Conservation (phyloP, 1,140 invertebrate genomes). For the Sipha flava region DNA sequence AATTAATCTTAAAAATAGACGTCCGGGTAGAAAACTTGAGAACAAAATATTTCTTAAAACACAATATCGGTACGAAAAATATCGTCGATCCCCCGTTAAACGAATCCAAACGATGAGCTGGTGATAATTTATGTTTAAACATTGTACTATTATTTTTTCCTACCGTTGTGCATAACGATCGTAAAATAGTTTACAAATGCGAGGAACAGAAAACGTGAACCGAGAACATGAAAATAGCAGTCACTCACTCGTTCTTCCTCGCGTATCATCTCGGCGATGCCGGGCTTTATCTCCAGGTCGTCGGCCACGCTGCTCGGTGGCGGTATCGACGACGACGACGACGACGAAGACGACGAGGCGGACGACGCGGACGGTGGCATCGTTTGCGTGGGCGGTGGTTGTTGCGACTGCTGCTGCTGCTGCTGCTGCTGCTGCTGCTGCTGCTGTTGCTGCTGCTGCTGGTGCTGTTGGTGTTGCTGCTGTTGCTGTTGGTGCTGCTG, state of each 20-base stretch:
- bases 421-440: not conserved
- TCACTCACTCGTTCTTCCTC: slow-evolving; percentile 87
- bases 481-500: slow-evolving; percentile 28
- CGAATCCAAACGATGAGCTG: too few relatives aligned
- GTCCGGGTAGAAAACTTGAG: not conserved
- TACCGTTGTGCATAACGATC: too few relatives aligned
- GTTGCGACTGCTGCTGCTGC: slow-evolving; percentile 22
- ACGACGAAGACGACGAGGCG: slow-evolving; percentile 42
- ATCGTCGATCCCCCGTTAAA: too few relatives aligned
- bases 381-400: slow-evolving; percentile 24
- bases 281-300: slow-evolving; percentile 83
- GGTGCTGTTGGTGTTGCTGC: slow-evolving; percentile 32
- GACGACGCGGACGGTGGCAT: slow-evolving; percentile 38
- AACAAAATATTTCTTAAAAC: not conserved
- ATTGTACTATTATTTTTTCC: too few relatives aligned
- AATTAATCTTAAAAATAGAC: not conserved
- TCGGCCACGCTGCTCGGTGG: slow-evolving; percentile 47
- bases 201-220: too few relatives aligned
- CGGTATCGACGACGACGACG: slow-evolving; percentile 28
- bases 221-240: not conserved
- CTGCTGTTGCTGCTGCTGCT: not conserved
- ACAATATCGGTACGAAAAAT: not conserved
- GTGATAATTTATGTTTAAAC: too few relatives aligned
- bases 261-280: slow-evolving; percentile 89
- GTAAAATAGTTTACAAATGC: too few relatives aligned